These are phyloP conservation scores for Dexiosoma caninum DNA, from an alignment of 2,888 invertebrate species.

Conservation along the genomic window DNA sequence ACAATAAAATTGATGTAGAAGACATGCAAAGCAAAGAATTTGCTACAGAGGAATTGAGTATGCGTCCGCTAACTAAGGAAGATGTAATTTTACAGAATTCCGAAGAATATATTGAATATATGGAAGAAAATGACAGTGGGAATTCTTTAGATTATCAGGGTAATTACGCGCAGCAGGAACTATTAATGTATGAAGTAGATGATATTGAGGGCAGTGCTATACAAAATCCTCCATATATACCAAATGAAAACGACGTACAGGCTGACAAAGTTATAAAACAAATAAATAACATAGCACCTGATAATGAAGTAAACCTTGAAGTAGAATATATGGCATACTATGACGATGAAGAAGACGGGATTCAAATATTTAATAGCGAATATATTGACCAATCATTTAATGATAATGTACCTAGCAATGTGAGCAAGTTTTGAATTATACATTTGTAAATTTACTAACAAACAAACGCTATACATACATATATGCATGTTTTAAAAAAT, in stretches of 20 bases:
- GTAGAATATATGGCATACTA: constrained; percentile 16
- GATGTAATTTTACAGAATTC: too few species aligned
- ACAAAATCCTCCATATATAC: neutral
- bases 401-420: neutral
- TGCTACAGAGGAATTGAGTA: constrained; percentile 10
- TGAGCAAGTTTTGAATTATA: neutral
- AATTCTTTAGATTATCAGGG: neutral
- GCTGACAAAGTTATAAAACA: neutral
- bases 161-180: neutral
- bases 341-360: constrained; percentile 8
- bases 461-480: too few species aligned
- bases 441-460: neutral
- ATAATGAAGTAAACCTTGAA: neutral
- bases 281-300: neutral
- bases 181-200: neutral
- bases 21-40: neutral
- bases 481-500: too few species aligned
- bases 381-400: neutral
- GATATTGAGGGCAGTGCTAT: neutral
- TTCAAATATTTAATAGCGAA: neutral
- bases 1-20: neutral
- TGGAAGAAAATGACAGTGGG: neutral
- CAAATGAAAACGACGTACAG: neutral
- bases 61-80: neutral
- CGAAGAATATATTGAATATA: neutral